Base-by-base conservation (phyloP, 1,140 invertebrate species). In the Apis dorsata region DNA sequence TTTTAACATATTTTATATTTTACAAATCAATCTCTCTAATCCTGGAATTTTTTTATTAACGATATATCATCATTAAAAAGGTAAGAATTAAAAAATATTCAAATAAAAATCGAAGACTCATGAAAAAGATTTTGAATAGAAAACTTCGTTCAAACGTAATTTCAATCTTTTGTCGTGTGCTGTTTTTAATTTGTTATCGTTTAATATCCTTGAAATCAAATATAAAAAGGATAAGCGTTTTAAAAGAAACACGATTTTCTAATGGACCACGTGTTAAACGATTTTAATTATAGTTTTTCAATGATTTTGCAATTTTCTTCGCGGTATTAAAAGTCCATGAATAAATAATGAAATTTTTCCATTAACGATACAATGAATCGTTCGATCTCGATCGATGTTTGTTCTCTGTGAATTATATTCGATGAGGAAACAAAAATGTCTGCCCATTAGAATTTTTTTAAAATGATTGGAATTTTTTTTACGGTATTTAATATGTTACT, bases 271-370 rank as follows among this genome's bases (percentile, higher is more conserved):
- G 60, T 21, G 62, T 76, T 53, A 34, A 65, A 17, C 24, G 49
- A 66, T 66, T 76, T 65, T 76, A 76, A 76, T 76, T 76, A 76
- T 53, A 66, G 15, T 19, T 53, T 51, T 34, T 65, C 44, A 76
- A 55, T 66, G 24, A 24, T 10, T 44, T 49, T 65, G 44, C 60
- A 76, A 53, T 76, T 76, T 76, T 34, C 49, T 66, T 76, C 19
- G 44, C 21, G 70, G 17, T 0, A 28, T 73, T n/a, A 19, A 21
- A 19, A 15, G 55, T 21, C 15, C 28, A 28, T 51, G 34, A 51
- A 63, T 15, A 51, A 76, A 28, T 63, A 63, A 63, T 51, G 57
- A 12, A 34, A 65, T 65, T 76, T 63, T 66, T 65, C 51, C 49
- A 76, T 76, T 62, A 53, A 76, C 62, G n/a, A 4, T 19, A 75